Percentiles rank a stretch among this genome's conserved stretches.
These are phyloP conservation scores for Piaya cayana DNA, from an alignment of 2,113 vertebrate species.

Conservation along the genomic window DNA sequence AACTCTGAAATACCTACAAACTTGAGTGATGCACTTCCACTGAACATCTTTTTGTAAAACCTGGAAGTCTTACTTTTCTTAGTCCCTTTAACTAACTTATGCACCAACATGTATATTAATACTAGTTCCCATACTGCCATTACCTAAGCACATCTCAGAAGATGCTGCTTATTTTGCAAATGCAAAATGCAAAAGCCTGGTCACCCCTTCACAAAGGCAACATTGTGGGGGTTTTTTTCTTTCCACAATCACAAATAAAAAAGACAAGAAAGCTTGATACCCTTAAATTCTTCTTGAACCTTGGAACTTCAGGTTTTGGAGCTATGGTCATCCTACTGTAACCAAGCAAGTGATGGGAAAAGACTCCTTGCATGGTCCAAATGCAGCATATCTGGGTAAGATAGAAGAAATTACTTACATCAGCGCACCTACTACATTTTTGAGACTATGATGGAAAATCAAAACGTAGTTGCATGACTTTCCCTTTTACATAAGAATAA, in stretches of 20 bases:
- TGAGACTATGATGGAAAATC: background rate
- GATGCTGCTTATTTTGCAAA: background rate
- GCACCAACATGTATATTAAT: background rate
- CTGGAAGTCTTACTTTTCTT: background rate
- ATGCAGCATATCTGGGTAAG: background rate
- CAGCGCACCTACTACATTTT: background rate
- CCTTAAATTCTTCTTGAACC: background rate
- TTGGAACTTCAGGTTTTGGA: background rate
- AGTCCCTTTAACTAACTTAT: background rate
- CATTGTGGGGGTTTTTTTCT: fast-evolving
- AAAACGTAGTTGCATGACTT: background rate
- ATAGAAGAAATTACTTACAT: background rate
- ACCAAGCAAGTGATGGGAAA: background rate
- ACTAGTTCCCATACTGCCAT: background rate
- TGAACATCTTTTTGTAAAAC: background rate
- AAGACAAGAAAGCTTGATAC: background rate
- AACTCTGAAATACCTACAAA: background rate
- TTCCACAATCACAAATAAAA: background rate
- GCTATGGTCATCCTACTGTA: background rate
- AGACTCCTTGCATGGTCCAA: background rate
- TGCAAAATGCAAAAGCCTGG: background rate
- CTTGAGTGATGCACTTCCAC: background rate
- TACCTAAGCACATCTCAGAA: background rate
- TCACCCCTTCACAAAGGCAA: background rate
- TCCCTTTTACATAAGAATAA: background rate